Evolutionary conservation across 2,113 vertebrate species (phyloP).

Genomic region (Aptenodytes patagonicus): DNA sequence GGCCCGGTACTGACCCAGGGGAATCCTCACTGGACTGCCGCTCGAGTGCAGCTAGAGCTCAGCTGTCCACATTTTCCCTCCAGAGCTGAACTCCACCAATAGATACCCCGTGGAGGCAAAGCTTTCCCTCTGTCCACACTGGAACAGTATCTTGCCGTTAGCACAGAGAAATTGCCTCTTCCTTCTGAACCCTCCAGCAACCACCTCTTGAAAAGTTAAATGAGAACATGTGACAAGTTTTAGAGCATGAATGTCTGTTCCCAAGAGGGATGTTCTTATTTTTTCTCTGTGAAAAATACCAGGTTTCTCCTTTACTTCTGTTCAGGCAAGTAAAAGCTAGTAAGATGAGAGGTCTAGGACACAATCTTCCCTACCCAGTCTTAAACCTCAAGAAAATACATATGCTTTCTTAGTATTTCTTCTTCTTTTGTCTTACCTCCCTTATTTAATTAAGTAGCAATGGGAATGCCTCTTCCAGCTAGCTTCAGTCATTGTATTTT

Average conservation of each 20-base stretch:
- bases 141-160: background rate
- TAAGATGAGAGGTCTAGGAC: background rate
- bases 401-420: background rate
- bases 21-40: background rate
- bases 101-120: background rate
- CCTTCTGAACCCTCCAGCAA: background rate
- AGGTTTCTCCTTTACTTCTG: background rate
- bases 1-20: background rate
- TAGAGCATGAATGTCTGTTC: background rate
- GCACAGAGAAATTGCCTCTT: background rate
- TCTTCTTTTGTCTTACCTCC: background rate
- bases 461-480: background rate
- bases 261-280: background rate
- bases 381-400: background rate
- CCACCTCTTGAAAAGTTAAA: background rate
- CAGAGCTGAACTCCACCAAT: fast-evolving
- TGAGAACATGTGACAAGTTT: background rate
- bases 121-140: background rate
- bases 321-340: background rate
- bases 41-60: background rate
- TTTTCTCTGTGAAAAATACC: background rate
- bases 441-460: background rate
- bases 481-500: background rate
- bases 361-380: background rate
- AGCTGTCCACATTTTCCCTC: no score